Conservation (phyloP, 2,113 vertebrate species). For the Tonatia bakeri region DNA sequence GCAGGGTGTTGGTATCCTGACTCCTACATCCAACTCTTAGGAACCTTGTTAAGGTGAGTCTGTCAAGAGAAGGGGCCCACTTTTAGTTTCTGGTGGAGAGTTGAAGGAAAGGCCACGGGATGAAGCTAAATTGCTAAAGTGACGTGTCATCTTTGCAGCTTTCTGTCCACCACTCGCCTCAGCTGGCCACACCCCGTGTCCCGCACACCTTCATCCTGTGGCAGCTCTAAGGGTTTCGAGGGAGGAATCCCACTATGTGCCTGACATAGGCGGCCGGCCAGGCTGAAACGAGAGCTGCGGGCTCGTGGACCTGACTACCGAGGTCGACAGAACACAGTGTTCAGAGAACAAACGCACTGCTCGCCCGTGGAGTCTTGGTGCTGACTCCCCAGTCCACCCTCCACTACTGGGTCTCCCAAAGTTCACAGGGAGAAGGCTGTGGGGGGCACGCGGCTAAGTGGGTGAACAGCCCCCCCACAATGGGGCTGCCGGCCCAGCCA, state of each 20-base stretch:
- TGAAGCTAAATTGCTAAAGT: neutral
- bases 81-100: neutral
- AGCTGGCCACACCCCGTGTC: neutral
- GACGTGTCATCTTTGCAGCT: neutral
- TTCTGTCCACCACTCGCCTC: neutral
- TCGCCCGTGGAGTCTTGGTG: neutral
- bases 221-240: neutral
- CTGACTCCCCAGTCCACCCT: neutral
- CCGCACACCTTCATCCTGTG: neutral
- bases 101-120: neutral
- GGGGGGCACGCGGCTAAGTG: fast-evolving
- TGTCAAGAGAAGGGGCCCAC: neutral
- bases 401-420: neutral
- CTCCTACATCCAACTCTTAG: neutral
- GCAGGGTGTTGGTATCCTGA: neutral
- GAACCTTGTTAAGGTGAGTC: neutral
- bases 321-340: neutral
- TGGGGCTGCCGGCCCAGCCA: no score
- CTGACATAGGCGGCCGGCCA: neutral
- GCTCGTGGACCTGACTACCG: neutral
- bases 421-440: fast-evolving
- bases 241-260: neutral
- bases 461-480: neutral
- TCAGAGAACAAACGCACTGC: neutral
- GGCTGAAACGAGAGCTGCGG: neutral